Base-by-base conservation (phyloP, 2,113 vertebrate genomes). In the Corvus moneduloides region DNA sequence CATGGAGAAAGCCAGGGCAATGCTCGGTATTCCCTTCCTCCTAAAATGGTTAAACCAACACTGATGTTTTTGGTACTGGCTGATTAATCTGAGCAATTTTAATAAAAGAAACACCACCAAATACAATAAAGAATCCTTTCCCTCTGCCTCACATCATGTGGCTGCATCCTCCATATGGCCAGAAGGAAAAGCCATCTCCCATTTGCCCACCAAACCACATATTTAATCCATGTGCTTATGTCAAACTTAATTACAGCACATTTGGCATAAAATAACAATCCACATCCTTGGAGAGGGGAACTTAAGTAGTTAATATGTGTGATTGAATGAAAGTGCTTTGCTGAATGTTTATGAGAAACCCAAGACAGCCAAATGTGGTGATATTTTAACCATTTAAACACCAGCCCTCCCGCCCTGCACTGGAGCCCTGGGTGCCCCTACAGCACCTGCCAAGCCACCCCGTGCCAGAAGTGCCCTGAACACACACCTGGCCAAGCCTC, bases 221-320 rank as follows among this genome's bases (percentile, higher is more conserved):
- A 99, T 99, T 99, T 99, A 99, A 99, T 99, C 99, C 99, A 98
- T 99, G 98, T 98, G 98, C 99, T 99, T 99, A 99, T 99, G 99
- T 99, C 99, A 99, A 99, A 99, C 99, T 99, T 99, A 99, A 99
- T 99, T 99, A 99, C 97, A 98, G 98, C 98, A 99, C 98, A 98
- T 99, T 99, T 97, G 97, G 97, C 97, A 98, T 98, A 98, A 98
- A 98, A 98, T 98, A 98, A 98, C 98, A 98, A 98, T 97, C 97
- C 95, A 95, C 97, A 98, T 98, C 98, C 98, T 98, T 97, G 95
- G 98, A 98, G 98, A 98, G 97, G 94, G 94, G 97, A 98, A 98
- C 97, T 97, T 98, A 98, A 98, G 98, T 97, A 97, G 98, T 98
- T 98, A 98, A 98, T 98, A 98, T 96, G 96, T 97, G 97, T 97